These are phyloP conservation scores for Leptinotarsa lineolata DNA, from an alignment of 1,140 invertebrate species.

Conservation along the genomic window DNA sequence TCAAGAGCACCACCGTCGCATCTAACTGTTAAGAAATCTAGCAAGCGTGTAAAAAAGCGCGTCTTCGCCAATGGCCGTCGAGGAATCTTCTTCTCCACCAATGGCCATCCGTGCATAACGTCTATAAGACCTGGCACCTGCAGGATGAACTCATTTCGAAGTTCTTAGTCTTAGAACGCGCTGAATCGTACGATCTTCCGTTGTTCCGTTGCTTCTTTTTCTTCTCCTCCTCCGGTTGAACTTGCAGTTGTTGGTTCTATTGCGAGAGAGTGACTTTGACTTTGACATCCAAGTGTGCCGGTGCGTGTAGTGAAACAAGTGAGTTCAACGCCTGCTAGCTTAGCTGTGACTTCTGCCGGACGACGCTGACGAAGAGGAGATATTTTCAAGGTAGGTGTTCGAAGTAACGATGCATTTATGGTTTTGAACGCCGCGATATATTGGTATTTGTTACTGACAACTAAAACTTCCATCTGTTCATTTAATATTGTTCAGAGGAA, in stretches of 20 bases:
- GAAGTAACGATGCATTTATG: too few relatives aligned
- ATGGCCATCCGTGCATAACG: constrained; percentile 44
- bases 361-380: background rate
- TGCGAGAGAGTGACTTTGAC: constrained; percentile 29
- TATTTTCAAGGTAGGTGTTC: too few relatives aligned
- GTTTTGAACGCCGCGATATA: too few relatives aligned
- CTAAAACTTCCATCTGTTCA: too few relatives aligned
- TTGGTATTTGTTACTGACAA: too few relatives aligned
- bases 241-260: constrained; percentile 10
- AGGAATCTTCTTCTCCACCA: constrained; percentile 45
- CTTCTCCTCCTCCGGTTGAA: constrained; percentile 13
- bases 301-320: constrained; percentile 35
- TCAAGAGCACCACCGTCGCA: constrained; percentile 13
- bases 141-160: constrained; percentile 45
- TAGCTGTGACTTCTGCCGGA: background rate
- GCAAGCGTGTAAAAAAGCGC: constrained; percentile 38
- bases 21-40: constrained; percentile 45
- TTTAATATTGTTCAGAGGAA: too few relatives aligned
- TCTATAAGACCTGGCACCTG: constrained; percentile 51
- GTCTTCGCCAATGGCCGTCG: constrained; percentile 39
- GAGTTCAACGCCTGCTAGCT: constrained; percentile 38
- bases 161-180: constrained; percentile 21
- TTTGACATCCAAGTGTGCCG: constrained; percentile 31
- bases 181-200: constrained; percentile 1
- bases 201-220: background rate